These are phyloP conservation scores for Nomada hirtipes DNA, from an alignment of 2,888 invertebrate species.

Conservation along the genomic window DNA sequence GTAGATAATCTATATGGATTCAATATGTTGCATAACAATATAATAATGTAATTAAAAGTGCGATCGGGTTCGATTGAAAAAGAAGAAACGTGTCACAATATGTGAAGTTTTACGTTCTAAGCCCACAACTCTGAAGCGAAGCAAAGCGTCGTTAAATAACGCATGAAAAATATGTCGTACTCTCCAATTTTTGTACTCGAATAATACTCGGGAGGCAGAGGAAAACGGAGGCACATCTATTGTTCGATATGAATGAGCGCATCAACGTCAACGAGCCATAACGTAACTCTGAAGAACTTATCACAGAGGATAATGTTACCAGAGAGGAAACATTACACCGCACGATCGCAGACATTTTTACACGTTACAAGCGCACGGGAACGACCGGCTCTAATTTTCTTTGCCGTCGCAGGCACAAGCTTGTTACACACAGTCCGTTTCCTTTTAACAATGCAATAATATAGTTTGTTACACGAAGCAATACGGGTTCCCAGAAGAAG, in stretches of 20 bases:
- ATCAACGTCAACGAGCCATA: not conserved
- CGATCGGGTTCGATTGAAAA: too few species aligned
- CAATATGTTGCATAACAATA: too few species aligned
- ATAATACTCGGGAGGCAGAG: too few species aligned
- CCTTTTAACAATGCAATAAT: slow-evolving; percentile 24
- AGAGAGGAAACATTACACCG: too few species aligned
- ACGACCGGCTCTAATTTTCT: not conserved
- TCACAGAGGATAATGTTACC: slow-evolving; percentile 5
- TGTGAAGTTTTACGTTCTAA: too few species aligned
- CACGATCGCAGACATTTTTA: slow-evolving; percentile 14
- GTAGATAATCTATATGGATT: too few species aligned
- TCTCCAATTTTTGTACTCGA: not conserved
- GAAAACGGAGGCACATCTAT: not conserved
- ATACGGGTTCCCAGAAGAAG: not conserved
- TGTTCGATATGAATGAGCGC: not conserved
- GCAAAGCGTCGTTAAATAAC: not conserved
- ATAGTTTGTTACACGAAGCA: slow-evolving; percentile 36
- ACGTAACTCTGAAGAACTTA: not conserved
- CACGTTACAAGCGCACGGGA: not conserved
- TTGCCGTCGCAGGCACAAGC: slow-evolving; percentile 5
- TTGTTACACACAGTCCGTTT: slow-evolving; percentile 20
- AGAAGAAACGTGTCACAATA: too few species aligned
- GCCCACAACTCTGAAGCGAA: too few species aligned
- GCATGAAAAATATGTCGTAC: not conserved
- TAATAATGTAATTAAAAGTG: too few species aligned